phyloP scores from a whole-genome alignment of 2,888 invertebrate species.

The Mellilla xanthometata region DNA sequence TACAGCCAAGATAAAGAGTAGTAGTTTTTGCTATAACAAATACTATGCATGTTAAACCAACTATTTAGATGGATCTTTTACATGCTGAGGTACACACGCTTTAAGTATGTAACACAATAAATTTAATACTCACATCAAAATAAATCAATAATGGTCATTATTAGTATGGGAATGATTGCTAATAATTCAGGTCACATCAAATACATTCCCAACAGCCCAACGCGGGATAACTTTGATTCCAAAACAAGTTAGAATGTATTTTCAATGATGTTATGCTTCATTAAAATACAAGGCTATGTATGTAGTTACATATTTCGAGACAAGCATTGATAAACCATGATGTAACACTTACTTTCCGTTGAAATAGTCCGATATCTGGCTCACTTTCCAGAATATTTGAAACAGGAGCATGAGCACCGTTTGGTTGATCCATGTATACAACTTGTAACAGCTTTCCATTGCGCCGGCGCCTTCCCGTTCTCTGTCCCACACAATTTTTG shows the following conservation, averaged over 20 bases:
- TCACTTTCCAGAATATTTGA: constrained; percentile 78
- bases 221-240: too few species aligned
- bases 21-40: too few species aligned
- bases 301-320: constrained; percentile 2
- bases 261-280: constrained; percentile 9
- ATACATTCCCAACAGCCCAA: too few species aligned
- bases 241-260: constrained; percentile 1
- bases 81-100: too few species aligned
- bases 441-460: constrained; percentile 74
- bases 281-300: neutral
- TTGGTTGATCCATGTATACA: constrained; percentile 76
- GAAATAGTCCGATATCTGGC: constrained; percentile 74
- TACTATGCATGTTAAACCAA: too few species aligned
- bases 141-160: too few species aligned
- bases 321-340: constrained; percentile 11
- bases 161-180: too few species aligned
- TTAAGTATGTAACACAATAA: too few species aligned
- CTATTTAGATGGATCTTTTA: too few species aligned
- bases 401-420: constrained; percentile 72
- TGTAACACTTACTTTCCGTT: constrained; percentile 66
- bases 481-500: constrained; percentile 64
- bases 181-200: too few species aligned
- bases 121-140: too few species aligned
- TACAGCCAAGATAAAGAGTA: too few species aligned
- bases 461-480: constrained; percentile 54